phyloP scores from a whole-genome alignment of 2,888 invertebrate species.

The Polylopha cassiicola region DNA sequence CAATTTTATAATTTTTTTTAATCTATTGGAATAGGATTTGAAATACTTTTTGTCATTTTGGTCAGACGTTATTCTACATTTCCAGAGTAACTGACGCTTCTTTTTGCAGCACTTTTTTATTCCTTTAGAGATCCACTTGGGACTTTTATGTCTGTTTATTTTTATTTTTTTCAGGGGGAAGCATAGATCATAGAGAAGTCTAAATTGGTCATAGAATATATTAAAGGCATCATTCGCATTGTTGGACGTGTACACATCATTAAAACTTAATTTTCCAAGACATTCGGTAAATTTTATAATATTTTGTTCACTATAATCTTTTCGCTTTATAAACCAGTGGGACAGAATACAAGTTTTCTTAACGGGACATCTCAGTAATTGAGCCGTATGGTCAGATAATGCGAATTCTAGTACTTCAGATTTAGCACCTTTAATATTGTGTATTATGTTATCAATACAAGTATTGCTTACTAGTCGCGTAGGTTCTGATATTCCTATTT shows the following conservation, averaged over 20 bases:
- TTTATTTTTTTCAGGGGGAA: neutral
- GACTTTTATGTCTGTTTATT: neutral
- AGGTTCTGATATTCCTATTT: neutral
- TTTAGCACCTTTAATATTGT: neutral
- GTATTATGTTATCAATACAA: neutral
- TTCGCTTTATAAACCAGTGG: neutral
- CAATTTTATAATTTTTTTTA: conserved; percentile 13
- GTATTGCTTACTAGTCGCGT: neutral
- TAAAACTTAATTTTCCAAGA: neutral
- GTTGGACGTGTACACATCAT: neutral
- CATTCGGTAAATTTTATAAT: neutral
- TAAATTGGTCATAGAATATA: neutral
- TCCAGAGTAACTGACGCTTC: conserved; percentile 6
- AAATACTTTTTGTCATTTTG: neutral
- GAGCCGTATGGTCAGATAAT: neutral
- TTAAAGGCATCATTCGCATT: neutral
- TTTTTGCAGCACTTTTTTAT: conserved; percentile 1
- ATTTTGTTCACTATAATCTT: neutral
- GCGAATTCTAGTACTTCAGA: neutral
- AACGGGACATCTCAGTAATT: neutral
- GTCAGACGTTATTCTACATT: neutral
- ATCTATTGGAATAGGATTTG: neutral
- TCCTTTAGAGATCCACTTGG: conserved; percentile 1
- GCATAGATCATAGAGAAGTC: neutral
- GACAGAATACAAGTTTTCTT: neutral